Percentiles rank a stretch among this genome's conserved stretches.
These are phyloP conservation scores for Planococcus citri DNA, from an alignment of 1,140 invertebrate genomes.

Conservation along the genomic window DNA sequence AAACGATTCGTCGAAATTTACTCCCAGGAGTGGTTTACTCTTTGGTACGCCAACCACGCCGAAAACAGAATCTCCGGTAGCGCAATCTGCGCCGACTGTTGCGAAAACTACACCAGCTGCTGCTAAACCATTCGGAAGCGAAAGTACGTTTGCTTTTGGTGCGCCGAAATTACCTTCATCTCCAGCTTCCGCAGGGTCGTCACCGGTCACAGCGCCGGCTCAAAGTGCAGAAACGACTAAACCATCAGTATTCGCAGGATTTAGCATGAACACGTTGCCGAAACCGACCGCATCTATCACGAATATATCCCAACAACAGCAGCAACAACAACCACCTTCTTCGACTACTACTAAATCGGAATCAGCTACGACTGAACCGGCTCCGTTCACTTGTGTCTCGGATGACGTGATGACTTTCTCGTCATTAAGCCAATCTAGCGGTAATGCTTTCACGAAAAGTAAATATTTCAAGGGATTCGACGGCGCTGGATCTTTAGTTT, in stretches of 20 bases:
- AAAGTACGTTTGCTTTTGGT: background rate
- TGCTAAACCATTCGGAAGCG: background rate
- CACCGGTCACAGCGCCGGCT: background rate
- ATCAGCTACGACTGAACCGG: too few species aligned
- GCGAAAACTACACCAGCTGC: background rate
- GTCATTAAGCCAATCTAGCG: conserved; percentile 23
- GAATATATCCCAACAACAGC: background rate
- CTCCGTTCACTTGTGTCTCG: too few species aligned
- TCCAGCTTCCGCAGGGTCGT: too few species aligned
- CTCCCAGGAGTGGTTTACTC: too few species aligned
- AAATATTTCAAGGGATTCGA: conserved; percentile 27
- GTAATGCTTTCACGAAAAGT: conserved; percentile 23
- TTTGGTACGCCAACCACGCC: background rate
- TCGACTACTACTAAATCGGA: background rate
- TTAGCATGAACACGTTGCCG: background rate
- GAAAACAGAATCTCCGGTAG: background rate
- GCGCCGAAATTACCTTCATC: too few species aligned
- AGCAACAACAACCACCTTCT: background rate
- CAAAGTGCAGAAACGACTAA: background rate
- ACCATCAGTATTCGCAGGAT: background rate
- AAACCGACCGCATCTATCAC: background rate
- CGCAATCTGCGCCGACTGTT: background rate
- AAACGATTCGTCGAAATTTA: too few species aligned
- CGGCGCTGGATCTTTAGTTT: conserved; percentile 28
- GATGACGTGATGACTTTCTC: too few species aligned